Evolutionary conservation across 2,888 invertebrate species (phyloP).

Genomic region (Erpobdella octoculata): DNA sequence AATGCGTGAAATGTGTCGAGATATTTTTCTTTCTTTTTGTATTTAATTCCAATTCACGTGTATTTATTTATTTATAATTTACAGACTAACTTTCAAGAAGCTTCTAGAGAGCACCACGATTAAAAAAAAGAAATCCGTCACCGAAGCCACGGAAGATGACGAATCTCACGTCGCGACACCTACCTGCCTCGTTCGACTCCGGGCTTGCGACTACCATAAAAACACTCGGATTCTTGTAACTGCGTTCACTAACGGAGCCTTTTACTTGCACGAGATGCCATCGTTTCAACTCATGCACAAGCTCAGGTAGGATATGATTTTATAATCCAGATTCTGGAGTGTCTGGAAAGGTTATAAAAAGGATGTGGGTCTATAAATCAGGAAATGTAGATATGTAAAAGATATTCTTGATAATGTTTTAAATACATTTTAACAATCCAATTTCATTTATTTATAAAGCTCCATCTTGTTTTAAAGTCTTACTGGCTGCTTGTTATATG

Average conservation of each 20-base stretch:
- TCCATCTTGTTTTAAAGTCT: too few species aligned
- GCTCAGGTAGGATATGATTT: too few species aligned
- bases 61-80: background rate
- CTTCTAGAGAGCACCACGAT: constrained; percentile 11
- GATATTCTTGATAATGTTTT: too few species aligned
- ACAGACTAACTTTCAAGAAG: background rate
- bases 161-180: background rate
- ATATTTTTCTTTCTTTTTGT: background rate
- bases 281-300: constrained; percentile 85
- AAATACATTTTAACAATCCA: too few species aligned
- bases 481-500: too few species aligned
- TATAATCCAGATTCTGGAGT: too few species aligned
- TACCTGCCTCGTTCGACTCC: background rate
- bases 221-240: constrained; percentile 72
- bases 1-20: background rate
- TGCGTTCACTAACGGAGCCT: constrained; percentile 82
- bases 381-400: too few species aligned
- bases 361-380: too few species aligned
- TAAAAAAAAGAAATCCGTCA: background rate
- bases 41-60: background rate
- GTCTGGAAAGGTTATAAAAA: too few species aligned
- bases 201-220: constrained; percentile 72
- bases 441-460: too few species aligned
- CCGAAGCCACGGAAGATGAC: background rate
- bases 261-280: constrained; percentile 87